These are phyloP conservation scores for Mohoua ochrocephala DNA, from an alignment of 2,113 vertebrate genomes.

Conservation along the genomic window DNA sequence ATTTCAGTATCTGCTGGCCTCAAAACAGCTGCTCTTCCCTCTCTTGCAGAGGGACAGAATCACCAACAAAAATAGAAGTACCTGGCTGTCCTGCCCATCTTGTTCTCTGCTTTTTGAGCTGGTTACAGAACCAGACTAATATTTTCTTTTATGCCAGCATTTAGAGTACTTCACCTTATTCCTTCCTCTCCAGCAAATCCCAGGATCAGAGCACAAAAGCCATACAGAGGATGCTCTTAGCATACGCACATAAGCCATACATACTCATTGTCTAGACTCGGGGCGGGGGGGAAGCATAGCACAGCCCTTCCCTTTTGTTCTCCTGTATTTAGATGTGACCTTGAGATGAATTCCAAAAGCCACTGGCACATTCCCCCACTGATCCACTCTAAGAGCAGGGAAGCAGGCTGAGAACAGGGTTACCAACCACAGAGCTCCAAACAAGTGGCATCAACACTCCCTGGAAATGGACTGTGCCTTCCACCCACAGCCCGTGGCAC, in stretches of 20 bases:
- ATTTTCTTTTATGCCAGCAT: background rate
- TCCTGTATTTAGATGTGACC: background rate
- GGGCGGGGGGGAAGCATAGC: fast-evolving
- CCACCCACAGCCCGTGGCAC: background rate
- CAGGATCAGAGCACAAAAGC: background rate
- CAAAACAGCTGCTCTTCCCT: background rate
- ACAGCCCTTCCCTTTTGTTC: background rate
- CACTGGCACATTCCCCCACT: background rate
- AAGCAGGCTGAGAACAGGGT: background rate
- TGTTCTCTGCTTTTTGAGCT: background rate
- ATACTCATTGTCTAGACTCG: background rate
- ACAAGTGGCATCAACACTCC: background rate
- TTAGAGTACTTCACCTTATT: background rate
- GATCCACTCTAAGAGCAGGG: background rate
- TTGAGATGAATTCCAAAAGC: background rate
- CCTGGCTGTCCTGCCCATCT: background rate
- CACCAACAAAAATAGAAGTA: background rate
- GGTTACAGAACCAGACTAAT: background rate
- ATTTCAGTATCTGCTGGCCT: background rate
- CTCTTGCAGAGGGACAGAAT: background rate
- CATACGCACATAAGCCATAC: background rate
- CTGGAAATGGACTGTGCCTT: background rate
- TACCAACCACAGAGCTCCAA: background rate
- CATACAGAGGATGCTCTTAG: background rate
- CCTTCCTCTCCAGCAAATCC: background rate